Base-by-base conservation (phyloP, 2,113 vertebrate species). In the Chinchilla lanigera region DNA sequence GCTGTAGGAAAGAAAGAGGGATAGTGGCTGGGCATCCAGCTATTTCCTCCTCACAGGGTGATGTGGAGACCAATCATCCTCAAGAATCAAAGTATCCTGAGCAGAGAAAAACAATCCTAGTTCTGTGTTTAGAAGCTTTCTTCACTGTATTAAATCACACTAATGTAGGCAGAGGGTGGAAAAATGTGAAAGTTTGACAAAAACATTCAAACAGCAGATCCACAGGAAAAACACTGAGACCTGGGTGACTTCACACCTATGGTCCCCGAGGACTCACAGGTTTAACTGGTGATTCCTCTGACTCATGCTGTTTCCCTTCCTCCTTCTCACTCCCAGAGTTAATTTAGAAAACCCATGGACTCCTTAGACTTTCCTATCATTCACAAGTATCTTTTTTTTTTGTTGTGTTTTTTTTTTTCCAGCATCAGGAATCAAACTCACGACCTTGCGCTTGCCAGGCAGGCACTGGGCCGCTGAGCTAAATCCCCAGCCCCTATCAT, bases 241-340 rank as follows among this genome's bases (percentile, higher is more conserved):
- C 33, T 85, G 89, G 69, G 65, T 95, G 82, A 92, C 85, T 88
- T 95, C 84, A 75, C 92, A 88, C 92, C 50, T 54, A 78, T 28
- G 65, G 20, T 47, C 41, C 86, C 17, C 4, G 54, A 26, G 1
- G 35, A 89, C 52, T 85, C 94, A 28, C 65, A 81, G 44, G 61
- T 75, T 90, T 91, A 65, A 10, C 11, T 10, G 44, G 56, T 14
- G 65, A 71, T 84, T 89, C 54, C 89, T 71, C 77, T 13, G 75
- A 65, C 22, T 41, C 22, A 14, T 61, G 35, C 77, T 13, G 35
- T 11, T 20, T 10, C 41, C 60, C 67, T 81, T 63, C 69, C 91
- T 88, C 8, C 2, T 22, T 11, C 50, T 38, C 61, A 12, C 78
- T 93, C 61, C 86, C 54, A n/a, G 12, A 33, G 41, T 47, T 78